Evolutionary conservation across 2,113 vertebrate species (phyloP).

Genomic region (Mustela nigripes): DNA sequence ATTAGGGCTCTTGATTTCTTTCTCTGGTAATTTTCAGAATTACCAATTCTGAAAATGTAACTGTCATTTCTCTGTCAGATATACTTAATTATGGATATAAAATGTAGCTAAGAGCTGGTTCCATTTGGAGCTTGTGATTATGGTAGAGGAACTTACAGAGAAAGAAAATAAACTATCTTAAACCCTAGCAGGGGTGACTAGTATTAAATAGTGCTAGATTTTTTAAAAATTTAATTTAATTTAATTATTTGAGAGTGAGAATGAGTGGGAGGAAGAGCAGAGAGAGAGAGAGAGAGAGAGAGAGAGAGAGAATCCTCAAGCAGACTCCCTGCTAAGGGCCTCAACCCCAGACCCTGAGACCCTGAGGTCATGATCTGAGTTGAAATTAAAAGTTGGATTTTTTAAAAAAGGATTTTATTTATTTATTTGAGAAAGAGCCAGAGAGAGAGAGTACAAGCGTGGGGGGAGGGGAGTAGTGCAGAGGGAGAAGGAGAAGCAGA

Average conservation of each 20-base stretch:
- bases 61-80: background rate
- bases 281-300: background rate
- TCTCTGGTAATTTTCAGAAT: too few species aligned
- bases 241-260: background rate
- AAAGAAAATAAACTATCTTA: constrained; percentile 5
- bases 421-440: background rate
- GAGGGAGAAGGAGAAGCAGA: background rate
- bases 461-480: background rate
- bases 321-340: background rate
- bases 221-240: background rate
- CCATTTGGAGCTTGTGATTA: background rate
- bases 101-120: background rate
- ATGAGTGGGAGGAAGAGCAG: background rate
- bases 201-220: background rate
- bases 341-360: background rate
- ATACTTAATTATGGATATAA: background rate
- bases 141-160: background rate
- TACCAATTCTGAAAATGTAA: background rate
- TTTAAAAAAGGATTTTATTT: background rate
- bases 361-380: background rate
- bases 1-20: too few species aligned
- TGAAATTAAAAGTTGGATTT: background rate
- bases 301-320: background rate
- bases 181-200: background rate
- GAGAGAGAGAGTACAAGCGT: background rate